These are phyloP conservation scores for Oncorhynchus keta DNA, from an alignment of 2,113 vertebrate species.

Conservation along the genomic window DNA sequence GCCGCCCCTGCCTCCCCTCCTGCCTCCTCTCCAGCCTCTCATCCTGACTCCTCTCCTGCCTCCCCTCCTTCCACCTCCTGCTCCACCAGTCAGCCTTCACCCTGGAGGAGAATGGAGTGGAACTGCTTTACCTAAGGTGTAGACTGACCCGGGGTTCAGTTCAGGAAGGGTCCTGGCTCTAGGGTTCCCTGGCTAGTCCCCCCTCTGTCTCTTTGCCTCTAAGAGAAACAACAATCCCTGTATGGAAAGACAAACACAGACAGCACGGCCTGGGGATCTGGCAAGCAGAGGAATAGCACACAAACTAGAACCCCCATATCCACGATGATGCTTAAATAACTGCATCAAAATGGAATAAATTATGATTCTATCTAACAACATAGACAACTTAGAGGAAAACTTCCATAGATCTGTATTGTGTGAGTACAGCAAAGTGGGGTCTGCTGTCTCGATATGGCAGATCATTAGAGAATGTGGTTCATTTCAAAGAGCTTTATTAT, in stretches of 20 bases:
- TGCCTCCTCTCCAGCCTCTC: neutral
- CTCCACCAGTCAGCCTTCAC: conserved; percentile 38
- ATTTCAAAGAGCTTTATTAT: conserved; percentile 25
- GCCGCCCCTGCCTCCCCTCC: neutral
- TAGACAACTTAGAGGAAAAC: neutral
- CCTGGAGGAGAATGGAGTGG: conserved; percentile 47
- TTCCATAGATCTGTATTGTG: neutral
- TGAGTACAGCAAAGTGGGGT: neutral
- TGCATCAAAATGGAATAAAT: conserved; percentile 42
- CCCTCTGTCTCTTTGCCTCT: conserved; percentile 27
- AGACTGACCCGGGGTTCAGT: conserved; percentile 58
- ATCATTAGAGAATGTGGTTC: neutral
- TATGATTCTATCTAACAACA: conserved; percentile 7
- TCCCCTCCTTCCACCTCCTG: conserved; percentile 9
- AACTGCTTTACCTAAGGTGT: conserved; percentile 61
- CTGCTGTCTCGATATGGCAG: neutral
- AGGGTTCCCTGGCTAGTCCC: conserved; percentile 50
- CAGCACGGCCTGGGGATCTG: conserved; percentile 59
- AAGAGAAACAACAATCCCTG: conserved; percentile 38
- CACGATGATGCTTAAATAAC: conserved; percentile 50
- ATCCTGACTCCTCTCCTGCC: conserved; percentile 1
- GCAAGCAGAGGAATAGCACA: conserved; percentile 40
- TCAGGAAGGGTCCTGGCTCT: conserved; percentile 49
- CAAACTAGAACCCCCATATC: conserved; percentile 29
- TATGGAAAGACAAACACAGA: conserved; percentile 61